phyloP scores from a whole-genome alignment of 2,113 vertebrate genomes.

The Coreoperca whiteheadi region DNA sequence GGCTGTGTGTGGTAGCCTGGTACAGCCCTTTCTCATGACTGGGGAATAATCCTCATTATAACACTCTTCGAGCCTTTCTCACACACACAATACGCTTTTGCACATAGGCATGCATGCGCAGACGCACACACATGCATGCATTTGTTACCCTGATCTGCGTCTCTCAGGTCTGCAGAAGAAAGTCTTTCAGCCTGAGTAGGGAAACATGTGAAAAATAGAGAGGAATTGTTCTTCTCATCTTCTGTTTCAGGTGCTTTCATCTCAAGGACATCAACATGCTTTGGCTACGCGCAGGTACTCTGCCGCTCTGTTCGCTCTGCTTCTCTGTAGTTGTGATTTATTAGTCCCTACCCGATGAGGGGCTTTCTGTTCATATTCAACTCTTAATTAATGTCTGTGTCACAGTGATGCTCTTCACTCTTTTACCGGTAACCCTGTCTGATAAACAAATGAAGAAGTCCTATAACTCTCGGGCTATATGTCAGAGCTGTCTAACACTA shows the following conservation, averaged over 20 bases:
- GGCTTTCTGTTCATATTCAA: conserved; percentile 30
- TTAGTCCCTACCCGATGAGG: conserved; percentile 24
- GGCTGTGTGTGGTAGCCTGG: conserved; percentile 86
- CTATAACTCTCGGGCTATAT: background rate
- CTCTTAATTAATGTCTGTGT: conserved; percentile 22
- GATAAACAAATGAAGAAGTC: conserved; percentile 22
- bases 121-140: conserved; percentile 48
- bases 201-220: conserved; percentile 83
- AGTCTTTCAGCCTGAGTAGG: conserved; percentile 47
- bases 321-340: conserved; percentile 52
- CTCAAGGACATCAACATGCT: conserved; percentile 83
- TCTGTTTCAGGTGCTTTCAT: conserved; percentile 78
- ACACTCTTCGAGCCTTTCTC: conserved; percentile 67
- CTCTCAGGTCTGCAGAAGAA: conserved; percentile 66
- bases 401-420: conserved; percentile 23
- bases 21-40: conserved; percentile 89
- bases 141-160: conserved; percentile 55
- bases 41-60: conserved; percentile 85
- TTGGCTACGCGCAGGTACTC: conserved; percentile 87
- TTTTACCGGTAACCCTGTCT: conserved; percentile 19
- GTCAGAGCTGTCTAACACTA: conserved; percentile 25
- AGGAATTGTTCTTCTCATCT: conserved; percentile 74
- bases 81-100: conserved; percentile 55
- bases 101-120: conserved; percentile 55
- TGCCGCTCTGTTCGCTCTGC: conserved; percentile 47